Conservation (phyloP, 2,888 invertebrate species). For the Drosophila recens region DNA sequence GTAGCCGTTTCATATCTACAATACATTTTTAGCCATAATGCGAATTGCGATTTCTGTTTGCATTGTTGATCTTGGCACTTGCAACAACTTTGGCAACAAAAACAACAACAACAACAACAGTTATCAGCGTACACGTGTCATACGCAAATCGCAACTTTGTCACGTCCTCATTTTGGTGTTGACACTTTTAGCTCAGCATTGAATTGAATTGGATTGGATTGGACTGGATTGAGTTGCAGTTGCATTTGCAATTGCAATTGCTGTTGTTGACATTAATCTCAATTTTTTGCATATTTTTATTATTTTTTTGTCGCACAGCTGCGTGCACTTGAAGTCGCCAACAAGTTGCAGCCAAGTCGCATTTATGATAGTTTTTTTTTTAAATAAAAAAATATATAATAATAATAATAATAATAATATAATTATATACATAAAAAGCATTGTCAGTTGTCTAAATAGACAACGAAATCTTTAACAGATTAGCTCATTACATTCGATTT, state of each 20-base stretch:
- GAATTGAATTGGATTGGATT: constrained; percentile 20
- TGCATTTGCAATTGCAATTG: constrained; percentile 34
- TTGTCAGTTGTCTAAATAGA: constrained; percentile 15
- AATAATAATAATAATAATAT: no score
- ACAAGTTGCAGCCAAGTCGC: constrained; percentile 37
- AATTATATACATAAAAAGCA: not conserved
- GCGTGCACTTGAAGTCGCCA: constrained; percentile 71
- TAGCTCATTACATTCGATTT: constrained; percentile 64
- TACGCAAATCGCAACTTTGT: constrained; percentile 71
- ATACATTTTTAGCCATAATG: constrained; percentile 34
- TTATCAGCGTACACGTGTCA: constrained; percentile 64
- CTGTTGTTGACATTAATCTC: constrained; percentile 75
- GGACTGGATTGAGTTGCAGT: constrained; percentile 21
- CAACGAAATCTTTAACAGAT: constrained; percentile 39
- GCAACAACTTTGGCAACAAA: constrained; percentile 30
- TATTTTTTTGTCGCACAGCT: constrained; percentile 62
- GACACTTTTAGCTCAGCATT: constrained; percentile 64
- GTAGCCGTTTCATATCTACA: constrained; percentile 34
- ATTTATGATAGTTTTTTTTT: constrained; percentile 30
- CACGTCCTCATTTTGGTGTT: constrained; percentile 68
- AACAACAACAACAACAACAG: constrained; percentile 3
- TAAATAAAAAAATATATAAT: constrained; percentile 6
- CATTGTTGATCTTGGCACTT: constrained; percentile 44
- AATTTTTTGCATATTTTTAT: constrained; percentile 64
- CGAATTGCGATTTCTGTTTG: constrained; percentile 33